These are phyloP conservation scores for Petrocephalus sullivani DNA, from an alignment of 2,797 vertebrate genomes.

Conservation along the genomic window DNA sequence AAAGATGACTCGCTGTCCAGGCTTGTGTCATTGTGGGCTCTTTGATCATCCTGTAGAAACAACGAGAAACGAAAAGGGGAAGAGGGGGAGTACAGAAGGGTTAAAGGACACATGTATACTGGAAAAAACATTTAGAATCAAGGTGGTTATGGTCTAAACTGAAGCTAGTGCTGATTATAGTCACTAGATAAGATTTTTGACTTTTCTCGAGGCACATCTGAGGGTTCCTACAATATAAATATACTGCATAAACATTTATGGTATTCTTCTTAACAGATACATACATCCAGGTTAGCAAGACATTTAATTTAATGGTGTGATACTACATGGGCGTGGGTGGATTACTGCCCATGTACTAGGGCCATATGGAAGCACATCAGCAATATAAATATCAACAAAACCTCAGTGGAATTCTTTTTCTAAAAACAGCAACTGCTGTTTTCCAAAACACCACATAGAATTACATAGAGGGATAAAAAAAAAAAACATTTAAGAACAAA, in stretches of 20 bases:
- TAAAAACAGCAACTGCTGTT: too few species aligned
- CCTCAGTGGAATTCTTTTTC: too few species aligned
- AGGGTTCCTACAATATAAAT: not conserved
- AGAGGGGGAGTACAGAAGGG: not conserved
- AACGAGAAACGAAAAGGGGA: not conserved
- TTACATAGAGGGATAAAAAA: not conserved
- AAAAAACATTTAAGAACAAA: not conserved
- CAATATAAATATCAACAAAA: too few species aligned
- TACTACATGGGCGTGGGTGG: not conserved
- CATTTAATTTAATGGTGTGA: not conserved
- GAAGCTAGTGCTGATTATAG: not conserved
- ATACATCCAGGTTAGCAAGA: not conserved
- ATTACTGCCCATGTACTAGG: too few species aligned
- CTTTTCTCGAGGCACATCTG: not conserved
- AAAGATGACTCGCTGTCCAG: constrained; percentile 23
- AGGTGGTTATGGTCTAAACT: not conserved
- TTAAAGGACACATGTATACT: too few species aligned
- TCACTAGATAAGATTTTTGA: not conserved
- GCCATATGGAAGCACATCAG: too few species aligned
- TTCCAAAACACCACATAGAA: not conserved
- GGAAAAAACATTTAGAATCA: too few species aligned
- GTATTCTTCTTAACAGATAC: not conserved
- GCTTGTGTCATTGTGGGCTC: not conserved
- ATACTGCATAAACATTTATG: not conserved
- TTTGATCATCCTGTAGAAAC: not conserved